phyloP scores from a whole-genome alignment of 2,113 vertebrate species.

The Stegostoma tigrinum region DNA sequence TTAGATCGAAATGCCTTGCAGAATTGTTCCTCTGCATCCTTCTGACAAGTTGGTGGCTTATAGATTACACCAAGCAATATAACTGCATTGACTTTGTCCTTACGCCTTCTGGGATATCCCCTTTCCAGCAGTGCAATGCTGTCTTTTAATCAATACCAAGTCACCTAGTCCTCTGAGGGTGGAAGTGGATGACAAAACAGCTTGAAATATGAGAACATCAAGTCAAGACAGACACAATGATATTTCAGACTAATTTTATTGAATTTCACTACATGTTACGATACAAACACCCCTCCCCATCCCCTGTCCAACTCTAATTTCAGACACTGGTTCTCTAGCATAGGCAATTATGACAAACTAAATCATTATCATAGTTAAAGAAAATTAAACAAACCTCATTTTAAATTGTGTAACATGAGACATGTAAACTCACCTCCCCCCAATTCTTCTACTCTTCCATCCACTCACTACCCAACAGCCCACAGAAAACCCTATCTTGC shows the following conservation, averaged over 20 bases:
- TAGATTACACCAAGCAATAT: too few species aligned
- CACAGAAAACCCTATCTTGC: neutral
- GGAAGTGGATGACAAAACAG: too few species aligned
- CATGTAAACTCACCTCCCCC: neutral
- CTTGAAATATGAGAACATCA: neutral
- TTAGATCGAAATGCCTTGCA: too few species aligned
- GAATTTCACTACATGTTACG: slow-evolving; percentile 2
- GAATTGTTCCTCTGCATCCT: too few species aligned
- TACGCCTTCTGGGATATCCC: too few species aligned
- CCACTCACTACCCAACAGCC: neutral
- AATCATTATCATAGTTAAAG: slow-evolving; percentile 5
- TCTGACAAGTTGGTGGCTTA: too few species aligned
- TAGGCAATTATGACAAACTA: slow-evolving; percentile 32
- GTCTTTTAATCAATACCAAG: too few species aligned
- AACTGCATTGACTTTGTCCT: too few species aligned
- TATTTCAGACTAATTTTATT: slow-evolving; percentile 21
- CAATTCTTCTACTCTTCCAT: neutral
- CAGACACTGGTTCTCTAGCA: slow-evolving; percentile 22
- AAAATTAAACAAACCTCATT: slow-evolving; percentile 19
- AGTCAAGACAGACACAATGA: neutral
- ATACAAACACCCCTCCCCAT: neutral
- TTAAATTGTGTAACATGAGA: neutral
- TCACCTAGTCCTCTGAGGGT: too few species aligned
- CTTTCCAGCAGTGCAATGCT: too few species aligned
- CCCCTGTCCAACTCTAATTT: slow-evolving; percentile 1